Evolutionary conservation across 2,797 vertebrate species (phyloP), one percentile per base, ranked within the genome.

Genomic region (Nyctalus aviator): DNA sequence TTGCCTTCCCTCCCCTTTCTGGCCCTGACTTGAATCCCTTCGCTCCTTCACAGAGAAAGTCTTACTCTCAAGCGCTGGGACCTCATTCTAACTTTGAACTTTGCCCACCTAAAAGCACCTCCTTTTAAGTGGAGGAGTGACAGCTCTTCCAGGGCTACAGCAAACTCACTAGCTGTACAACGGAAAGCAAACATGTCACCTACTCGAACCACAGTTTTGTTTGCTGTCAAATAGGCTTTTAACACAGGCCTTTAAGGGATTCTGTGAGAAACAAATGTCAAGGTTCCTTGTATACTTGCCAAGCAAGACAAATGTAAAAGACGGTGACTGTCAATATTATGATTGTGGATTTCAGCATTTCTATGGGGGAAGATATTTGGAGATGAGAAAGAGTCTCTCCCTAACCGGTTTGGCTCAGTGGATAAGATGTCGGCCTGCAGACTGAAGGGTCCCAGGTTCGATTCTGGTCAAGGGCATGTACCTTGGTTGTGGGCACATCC

Each of bases 281-380:
- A 79, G 53, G 15, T 44, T 57, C 12, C 57, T 71, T 30, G 68
- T 1, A 79, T 0, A 25, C 32, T 30, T 32, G 44, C 37, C 88
- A 90, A 90, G 35, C 27, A 66, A 72, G 85, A 93, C 73, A 85
- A 93, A 95, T 11, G 15, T 59, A 55, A 90, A 86, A 57, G 48
- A 85, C 44, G 37, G 66, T 41, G 83, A 93, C 20, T 92, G 86
- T 85, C 75, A 88, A 90, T 93, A 88, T 92, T 93, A 57, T 50
- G 79, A 85, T 71, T 93, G 50, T 32, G 35, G 64, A 88, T 96
- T 69, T 76, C 21, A 64, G 62, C 55, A 57, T 57, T 79, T 94
- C 84, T 73, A 41, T 93, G 20, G 78, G 23, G 27, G 78, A 91
- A 71, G 48, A 35, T 78, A 87, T n/a, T 46, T 89, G 69, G 32